These are phyloP conservation scores for Sminthopsis crassicaudata DNA, from an alignment of 2,113 vertebrate species.

Conservation along the genomic window DNA sequence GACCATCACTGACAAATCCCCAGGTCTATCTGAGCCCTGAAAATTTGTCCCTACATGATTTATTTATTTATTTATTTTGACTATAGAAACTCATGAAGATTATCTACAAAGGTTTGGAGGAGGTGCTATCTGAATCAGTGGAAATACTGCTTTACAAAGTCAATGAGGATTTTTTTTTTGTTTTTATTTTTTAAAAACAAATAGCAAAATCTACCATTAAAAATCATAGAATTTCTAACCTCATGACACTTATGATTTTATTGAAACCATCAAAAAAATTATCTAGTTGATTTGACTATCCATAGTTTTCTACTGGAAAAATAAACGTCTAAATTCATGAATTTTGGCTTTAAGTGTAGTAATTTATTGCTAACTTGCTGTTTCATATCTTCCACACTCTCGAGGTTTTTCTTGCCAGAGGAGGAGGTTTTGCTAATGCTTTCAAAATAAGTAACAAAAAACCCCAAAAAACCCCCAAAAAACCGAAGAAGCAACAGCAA, in stretches of 20 bases:
- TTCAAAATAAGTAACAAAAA: slow-evolving; percentile 47
- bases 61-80: no score
- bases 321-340: not conserved
- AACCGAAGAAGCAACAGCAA: slow-evolving; percentile 50
- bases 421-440: slow-evolving; percentile 27
- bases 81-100: no score
- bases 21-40: not conserved
- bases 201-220: not conserved
- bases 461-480: not conserved
- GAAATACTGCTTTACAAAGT: not conserved
- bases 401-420: slow-evolving; percentile 18
- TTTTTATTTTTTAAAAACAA: not conserved
- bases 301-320: not conserved
- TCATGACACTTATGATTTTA: not conserved
- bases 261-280: not conserved
- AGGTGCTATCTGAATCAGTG: not conserved
- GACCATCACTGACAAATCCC: not conserved
- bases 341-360: not conserved
- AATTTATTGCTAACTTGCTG: slow-evolving; percentile 14
- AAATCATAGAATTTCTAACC: not conserved
- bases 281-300: not conserved
- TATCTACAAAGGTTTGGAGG: not conserved
- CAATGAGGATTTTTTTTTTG: not conserved
- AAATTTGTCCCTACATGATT: not conserved
- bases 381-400: slow-evolving; percentile 11